Conservation (phyloP, 2,113 vertebrate species). For the Miniopterus natalensis region DNA sequence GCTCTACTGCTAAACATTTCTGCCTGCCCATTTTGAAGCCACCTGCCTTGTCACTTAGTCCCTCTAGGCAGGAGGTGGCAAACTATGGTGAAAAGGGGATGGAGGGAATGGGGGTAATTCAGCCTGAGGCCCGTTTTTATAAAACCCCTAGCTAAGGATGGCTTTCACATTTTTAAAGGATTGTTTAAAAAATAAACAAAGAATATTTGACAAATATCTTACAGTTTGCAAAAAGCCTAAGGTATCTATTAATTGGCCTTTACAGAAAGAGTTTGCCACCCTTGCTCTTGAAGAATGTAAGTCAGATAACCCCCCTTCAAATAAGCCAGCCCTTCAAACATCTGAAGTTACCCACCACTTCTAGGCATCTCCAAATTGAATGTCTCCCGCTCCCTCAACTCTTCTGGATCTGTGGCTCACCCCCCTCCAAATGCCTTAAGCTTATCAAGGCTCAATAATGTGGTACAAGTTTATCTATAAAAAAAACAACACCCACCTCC, state of each 20-base stretch:
- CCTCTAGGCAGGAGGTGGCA: background rate
- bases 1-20: background rate
- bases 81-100: background rate
- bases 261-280: background rate
- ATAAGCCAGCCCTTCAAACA: background rate
- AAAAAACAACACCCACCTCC: constrained; percentile 87
- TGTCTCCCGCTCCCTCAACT: background rate
- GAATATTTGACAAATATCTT: background rate
- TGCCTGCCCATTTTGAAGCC: background rate
- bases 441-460: background rate
- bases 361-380: background rate
- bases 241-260: background rate
- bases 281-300: background rate
- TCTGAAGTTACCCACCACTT: background rate
- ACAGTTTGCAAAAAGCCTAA: background rate
- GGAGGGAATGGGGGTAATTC: background rate
- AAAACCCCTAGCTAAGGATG: background rate
- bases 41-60: background rate
- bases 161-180: background rate
- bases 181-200: constrained; percentile 15
- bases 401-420: background rate
- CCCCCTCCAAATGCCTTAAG: background rate
- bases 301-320: background rate
- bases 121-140: background rate
- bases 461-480: background rate